Base-by-base conservation (phyloP, 2,113 vertebrate species). In the Melanocharis versteri region DNA sequence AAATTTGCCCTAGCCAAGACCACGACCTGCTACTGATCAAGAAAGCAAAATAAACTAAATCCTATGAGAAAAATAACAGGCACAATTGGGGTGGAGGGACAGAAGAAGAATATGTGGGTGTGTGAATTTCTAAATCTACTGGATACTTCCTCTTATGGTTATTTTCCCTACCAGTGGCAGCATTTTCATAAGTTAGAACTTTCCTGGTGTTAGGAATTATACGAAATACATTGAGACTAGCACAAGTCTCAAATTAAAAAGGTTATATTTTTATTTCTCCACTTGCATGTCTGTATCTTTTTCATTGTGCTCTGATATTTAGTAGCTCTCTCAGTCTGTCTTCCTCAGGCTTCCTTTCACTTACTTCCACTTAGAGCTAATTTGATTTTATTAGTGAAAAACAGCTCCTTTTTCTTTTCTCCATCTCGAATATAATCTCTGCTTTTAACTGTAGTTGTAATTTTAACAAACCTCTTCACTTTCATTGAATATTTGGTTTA, bases 111-210 rank as follows among this genome's bases (percentile, higher is more conserved):
- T 33, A 83, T 48, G 85, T 88, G 83, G 64, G 71, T 68, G 60
- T 94, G 88, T 90, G 88, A 95, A 93, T 94, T 89, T 89, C 53
- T 94, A 73, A 90, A 73, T 44, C 40, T 85, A 62, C 45, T 0
- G 0, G 47, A 42, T 61, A 70, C 64, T 95, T 93, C 79, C 84
- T 92, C 27, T 39, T 88, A 13, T 53, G 48, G 51, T 69, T 60
- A 45, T 86, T 87, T 93, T 81, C 56, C n/a, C 56, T 81, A 31
- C 15, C 2, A 6, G 16, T 60, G 21, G 40, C 40, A 91, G 64
- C 10, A 30, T 71, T 44, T 91, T 53, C n/a, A 16, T 35, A 66
- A 68, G 5, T 56, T 64, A 82, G 19, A 71, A 75, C 53, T 89
- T 83, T 23, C 47, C 26, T 31, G 15, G n/a, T 39, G 18, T 4